A percentile compares a stretch with the other conserved stretches of the same genome.
phyloP scores from a whole-genome alignment of 2,113 vertebrate species.

The Harpagus bidentatus region DNA sequence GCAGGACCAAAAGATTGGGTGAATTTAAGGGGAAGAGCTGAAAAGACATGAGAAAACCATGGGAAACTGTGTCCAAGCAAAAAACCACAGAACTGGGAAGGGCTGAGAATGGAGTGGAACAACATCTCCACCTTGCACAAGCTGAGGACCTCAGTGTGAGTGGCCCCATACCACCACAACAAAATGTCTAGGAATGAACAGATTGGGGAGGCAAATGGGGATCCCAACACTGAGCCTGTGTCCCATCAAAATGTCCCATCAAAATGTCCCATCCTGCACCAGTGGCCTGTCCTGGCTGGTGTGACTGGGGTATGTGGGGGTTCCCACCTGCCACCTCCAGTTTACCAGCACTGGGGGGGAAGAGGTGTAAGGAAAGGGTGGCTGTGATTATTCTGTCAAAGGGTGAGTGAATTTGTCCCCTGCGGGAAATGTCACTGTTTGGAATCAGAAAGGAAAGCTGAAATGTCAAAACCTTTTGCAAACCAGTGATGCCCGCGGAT shows the following conservation, averaged over 20 bases:
- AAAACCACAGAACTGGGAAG: background rate
- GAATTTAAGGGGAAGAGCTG: background rate
- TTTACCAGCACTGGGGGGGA: background rate
- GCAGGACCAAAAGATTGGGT: background rate
- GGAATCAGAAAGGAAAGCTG: background rate
- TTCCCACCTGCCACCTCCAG: background rate
- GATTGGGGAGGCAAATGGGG: background rate
- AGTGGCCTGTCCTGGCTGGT: background rate
- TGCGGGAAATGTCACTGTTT: background rate
- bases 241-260: background rate
- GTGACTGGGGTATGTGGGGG: too few species aligned
- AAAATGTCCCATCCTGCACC: background rate
- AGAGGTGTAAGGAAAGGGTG: background rate
- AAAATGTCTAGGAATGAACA: fast-evolving
- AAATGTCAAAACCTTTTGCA: slow-evolving; percentile 41
- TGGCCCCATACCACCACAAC: background rate
- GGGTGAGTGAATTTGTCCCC: background rate
- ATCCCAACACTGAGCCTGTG: background rate
- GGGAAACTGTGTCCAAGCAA: background rate
- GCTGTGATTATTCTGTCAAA: background rate
- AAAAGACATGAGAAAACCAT: background rate
- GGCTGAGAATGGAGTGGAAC: background rate
- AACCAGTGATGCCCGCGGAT: background rate
- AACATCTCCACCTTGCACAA: background rate
- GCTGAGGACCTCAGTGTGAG: background rate